A percentile compares a stretch with the other conserved stretches of the same genome.
phyloP scores from a whole-genome alignment of 1,140 invertebrate genomes.

The Daktulosphaira vitifoliae region DNA sequence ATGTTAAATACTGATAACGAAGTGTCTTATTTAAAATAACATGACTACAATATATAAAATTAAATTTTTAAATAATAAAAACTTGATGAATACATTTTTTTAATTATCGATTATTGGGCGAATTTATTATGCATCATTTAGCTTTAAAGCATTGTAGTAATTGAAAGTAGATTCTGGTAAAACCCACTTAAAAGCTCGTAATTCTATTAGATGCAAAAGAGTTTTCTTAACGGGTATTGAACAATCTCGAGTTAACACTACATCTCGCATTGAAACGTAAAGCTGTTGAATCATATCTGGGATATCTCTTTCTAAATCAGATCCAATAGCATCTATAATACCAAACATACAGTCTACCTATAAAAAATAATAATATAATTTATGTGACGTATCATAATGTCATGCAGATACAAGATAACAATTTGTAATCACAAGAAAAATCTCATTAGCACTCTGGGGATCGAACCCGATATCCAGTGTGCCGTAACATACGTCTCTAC shows the following conservation, averaged over 20 bases:
- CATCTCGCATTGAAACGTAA: slow-evolving; percentile 68
- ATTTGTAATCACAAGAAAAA: no score
- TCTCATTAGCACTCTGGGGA: no score
- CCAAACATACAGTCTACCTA: slow-evolving; percentile 80
- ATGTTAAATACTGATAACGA: no score
- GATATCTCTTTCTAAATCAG: slow-evolving; percentile 71
- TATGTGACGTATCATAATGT: neutral
- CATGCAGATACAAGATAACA: no score
- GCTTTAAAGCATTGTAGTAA: neutral
- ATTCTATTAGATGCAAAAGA: slow-evolving; percentile 75
- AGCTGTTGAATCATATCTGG: slow-evolving; percentile 67
- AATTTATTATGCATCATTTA: no score
- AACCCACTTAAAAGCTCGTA: slow-evolving; percentile 57
- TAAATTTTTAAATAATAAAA: no score
- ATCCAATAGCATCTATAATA: slow-evolving; percentile 73
- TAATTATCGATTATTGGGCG: no score
- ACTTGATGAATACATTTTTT: no score
- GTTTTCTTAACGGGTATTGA: slow-evolving; percentile 63
- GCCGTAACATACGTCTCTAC: no score
- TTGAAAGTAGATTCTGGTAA: neutral
- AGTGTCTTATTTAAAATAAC: no score
- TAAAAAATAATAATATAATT: slow-evolving; percentile 36
- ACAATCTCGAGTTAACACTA: slow-evolving; percentile 61
- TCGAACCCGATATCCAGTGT: no score
- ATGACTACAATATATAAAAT: no score